Evolutionary conservation across 2,113 vertebrate genomes (phyloP), one percentile per base, ranked within the genome.

Genomic region (Vombatus ursinus): DNA sequence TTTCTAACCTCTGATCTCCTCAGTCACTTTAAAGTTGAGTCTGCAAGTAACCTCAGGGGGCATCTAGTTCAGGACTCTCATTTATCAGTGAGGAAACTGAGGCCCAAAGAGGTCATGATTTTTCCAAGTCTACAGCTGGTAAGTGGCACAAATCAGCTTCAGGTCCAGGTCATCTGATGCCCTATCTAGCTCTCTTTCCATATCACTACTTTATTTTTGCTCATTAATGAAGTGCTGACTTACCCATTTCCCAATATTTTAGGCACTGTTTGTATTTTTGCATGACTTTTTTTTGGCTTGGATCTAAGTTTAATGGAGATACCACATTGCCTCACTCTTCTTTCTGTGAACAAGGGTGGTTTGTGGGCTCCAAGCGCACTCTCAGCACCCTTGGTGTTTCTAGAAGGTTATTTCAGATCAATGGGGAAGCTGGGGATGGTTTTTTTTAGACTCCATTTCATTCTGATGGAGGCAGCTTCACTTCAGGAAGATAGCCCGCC

Each of bases 351-450:
- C 10, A 52, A 91, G 54, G 94, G 93, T 53, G 68, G 68, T 91
- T 96, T 93, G 89, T 89, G 52, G 94, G 44, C 37, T 54, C 16
- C 7, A 92, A 10, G 6, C 68, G 47, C 28, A 44, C 2, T 28
- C 47, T 92, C 57, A 48, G 95, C 84, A 94, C 95, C n/a, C 91
- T 94, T 95, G 26, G 77, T 90, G 51, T 92, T 96, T 97, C 22
- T 0, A 37, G 52, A 94, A 98, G 95, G 92, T 96, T 94, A 95
- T 94, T 96, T 95, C 53, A 91, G 44, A 93, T 95, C 92, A 89
- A 50, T 28, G 52, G 57, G 61, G 37, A 93, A 91, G 89, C 11
- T 92, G 44, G 37, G 44, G 48, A 93, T 54, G n/a, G 28, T 89
- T 84, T 54, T 89, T 16, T 31, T 54, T 22, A 8, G 25, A 48